Percentiles rank a stretch among this genome's conserved stretches.
Conservation (phyloP, 1,140 invertebrate species). For the Plutomurus gul region DNA sequence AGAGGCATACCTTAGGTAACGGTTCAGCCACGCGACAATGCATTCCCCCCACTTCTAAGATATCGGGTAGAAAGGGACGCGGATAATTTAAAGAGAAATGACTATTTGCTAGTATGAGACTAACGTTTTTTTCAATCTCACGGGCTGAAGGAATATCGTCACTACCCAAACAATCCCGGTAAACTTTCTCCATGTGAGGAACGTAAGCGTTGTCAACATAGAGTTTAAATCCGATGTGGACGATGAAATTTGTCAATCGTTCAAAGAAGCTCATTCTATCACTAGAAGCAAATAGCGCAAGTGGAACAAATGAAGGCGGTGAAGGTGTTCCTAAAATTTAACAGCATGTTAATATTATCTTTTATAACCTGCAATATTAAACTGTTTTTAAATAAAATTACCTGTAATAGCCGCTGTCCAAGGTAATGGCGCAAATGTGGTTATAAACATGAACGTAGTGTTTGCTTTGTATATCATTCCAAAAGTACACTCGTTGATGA, state of each 20-base stretch:
- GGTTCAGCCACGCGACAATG: background rate
- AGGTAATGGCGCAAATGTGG: conserved; percentile 53
- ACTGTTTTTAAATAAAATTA: too few species aligned
- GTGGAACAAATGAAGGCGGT: conserved; percentile 1
- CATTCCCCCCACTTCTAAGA: conserved; percentile 62
- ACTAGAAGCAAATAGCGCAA: background rate
- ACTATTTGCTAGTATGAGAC: conserved; percentile 49
- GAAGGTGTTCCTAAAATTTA: too few species aligned
- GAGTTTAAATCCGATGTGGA: conserved; percentile 47
- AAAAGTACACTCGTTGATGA: conserved; percentile 36
- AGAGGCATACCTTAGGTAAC: background rate
- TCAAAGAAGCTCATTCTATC: conserved; percentile 37
- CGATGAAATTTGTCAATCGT: conserved; percentile 9
- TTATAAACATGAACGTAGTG: conserved; percentile 54
- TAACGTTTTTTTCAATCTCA: conserved; percentile 46
- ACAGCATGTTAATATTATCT: too few species aligned
- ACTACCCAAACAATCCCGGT: background rate
- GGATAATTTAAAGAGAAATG: conserved; percentile 46
- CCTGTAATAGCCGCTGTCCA: background rate
- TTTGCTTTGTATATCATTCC: conserved; percentile 32
- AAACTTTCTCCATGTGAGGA: conserved; percentile 8
- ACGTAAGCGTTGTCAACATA: background rate
- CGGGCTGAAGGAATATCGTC: background rate
- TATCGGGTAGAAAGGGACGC: conserved; percentile 54
- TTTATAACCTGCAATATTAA: too few species aligned